phyloP scores from a whole-genome alignment of 2,113 vertebrate species.

The Leptobrachium leishanense region DNA sequence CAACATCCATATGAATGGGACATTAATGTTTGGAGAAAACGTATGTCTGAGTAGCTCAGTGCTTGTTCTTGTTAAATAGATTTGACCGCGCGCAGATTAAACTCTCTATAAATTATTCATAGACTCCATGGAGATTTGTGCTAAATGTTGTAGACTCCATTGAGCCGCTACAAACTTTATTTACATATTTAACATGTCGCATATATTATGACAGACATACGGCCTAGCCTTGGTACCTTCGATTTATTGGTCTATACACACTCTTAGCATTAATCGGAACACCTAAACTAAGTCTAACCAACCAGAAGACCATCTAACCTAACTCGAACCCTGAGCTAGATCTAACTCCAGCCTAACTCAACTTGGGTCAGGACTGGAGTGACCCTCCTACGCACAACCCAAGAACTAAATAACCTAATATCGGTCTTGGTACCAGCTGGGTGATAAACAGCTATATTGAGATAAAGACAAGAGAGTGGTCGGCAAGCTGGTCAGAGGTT shows the following conservation, averaged over 20 bases:
- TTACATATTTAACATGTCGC: neutral
- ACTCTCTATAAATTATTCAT: neutral
- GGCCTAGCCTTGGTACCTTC: neutral
- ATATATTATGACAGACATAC: neutral
- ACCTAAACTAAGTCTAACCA: too few species aligned
- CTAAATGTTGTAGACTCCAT: neutral
- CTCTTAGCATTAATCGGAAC: too few species aligned
- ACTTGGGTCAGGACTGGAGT: too few species aligned
- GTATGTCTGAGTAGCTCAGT: constrained; percentile 49
- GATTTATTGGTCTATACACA: neutral
- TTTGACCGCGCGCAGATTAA: constrained; percentile 3
- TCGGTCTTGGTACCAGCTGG: too few species aligned
- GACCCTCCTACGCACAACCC: too few species aligned
- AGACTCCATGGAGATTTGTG: neutral
- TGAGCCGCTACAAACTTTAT: neutral
- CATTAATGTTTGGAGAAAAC: constrained; percentile 51
- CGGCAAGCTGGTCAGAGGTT: too few species aligned
- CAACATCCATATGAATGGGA: constrained; percentile 54
- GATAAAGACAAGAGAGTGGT: too few species aligned
- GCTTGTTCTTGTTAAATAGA: constrained; percentile 38
- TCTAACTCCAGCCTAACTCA: too few species aligned
- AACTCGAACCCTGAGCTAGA: too few species aligned
- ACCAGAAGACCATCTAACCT: too few species aligned
- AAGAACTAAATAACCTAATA: too few species aligned
- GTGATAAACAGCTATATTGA: too few species aligned